phyloP scores from a whole-genome alignment of 2,888 invertebrate species.

The Eretmocerus hayati region DNA sequence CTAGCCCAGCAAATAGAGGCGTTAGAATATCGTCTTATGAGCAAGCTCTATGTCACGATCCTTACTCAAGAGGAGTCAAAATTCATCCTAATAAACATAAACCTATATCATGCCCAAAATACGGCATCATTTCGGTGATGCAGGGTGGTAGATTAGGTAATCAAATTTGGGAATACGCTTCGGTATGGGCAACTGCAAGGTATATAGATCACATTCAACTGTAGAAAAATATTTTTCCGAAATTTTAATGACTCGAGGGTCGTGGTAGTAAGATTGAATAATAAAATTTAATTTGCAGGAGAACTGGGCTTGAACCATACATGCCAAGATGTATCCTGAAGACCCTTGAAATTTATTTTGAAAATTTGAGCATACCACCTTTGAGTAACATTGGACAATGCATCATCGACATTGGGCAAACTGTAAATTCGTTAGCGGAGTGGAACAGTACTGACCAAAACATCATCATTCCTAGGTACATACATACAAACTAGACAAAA shows the following conservation, averaged over 20 bases:
- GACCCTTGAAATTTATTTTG: constrained; percentile 52
- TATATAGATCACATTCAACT: no score
- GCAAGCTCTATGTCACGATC: constrained; percentile 51
- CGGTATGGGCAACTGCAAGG: constrained; percentile 44
- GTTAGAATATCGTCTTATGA: constrained; percentile 51
- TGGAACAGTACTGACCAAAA: constrained; percentile 55
- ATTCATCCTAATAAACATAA: constrained; percentile 2
- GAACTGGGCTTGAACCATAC: constrained; percentile 41
- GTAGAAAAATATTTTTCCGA: not conserved
- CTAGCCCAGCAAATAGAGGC: constrained; percentile 40
- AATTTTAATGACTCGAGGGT: not conserved
- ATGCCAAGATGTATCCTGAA: constrained; percentile 47
- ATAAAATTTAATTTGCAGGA: constrained; percentile 17
- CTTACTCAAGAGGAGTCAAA: constrained; percentile 37
- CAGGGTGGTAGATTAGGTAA: constrained; percentile 45
- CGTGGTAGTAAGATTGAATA: not conserved
- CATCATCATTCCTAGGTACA: constrained; percentile 50
- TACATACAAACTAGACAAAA: not conserved
- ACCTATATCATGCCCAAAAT: constrained; percentile 35
- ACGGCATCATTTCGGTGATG: constrained; percentile 40
- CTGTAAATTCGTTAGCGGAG: constrained; percentile 49
- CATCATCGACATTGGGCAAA: constrained; percentile 47
- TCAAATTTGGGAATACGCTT: constrained; percentile 45
- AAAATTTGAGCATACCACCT: constrained; percentile 51
- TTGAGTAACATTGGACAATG: constrained; percentile 53